Evolutionary conservation across 1,140 invertebrate species (phyloP).

Genomic region (Helicoverpa zea): DNA sequence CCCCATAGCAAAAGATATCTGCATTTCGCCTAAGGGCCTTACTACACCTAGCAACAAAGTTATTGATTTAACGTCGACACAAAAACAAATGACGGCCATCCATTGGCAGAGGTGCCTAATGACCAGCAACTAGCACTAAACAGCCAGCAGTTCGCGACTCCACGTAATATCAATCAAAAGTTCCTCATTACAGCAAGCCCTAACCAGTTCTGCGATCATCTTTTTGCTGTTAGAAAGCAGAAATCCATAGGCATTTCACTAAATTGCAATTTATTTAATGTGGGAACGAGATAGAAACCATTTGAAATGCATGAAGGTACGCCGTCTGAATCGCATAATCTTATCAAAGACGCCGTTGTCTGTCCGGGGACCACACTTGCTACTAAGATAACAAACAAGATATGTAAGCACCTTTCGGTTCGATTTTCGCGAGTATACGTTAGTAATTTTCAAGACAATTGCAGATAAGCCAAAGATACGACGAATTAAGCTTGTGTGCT

Average conservation of each 20-base stretch:
- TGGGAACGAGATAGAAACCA: constrained; percentile 34
- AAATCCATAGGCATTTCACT: constrained; percentile 38
- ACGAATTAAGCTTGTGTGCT: background rate
- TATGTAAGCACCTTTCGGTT: background rate
- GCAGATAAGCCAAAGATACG: background rate
- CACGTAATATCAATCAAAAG: constrained; percentile 37
- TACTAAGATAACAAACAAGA: constrained; percentile 10
- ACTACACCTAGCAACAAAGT: background rate
- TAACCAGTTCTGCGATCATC: constrained; percentile 38
- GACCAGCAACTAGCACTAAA: background rate
- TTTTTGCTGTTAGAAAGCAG: constrained; percentile 53
- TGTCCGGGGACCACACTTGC: constrained; percentile 10
- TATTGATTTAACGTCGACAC: constrained; percentile 27
- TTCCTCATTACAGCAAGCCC: constrained; percentile 14
- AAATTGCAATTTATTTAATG: constrained; percentile 44
- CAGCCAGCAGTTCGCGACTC: background rate
- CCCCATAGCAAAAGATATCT: background rate
- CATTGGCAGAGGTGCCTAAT: constrained; percentile 4
- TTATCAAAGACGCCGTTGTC: constrained; percentile 17
- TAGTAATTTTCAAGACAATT: background rate
- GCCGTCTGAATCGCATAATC: constrained; percentile 9
- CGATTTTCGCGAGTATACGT: background rate
- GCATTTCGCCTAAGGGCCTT: background rate
- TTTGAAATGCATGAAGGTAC: constrained; percentile 26
- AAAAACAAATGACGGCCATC: background rate